A percentile compares a stretch with the other conserved stretches of the same genome.
Evolutionary conservation across 64 coral and sea anemone genomes (phyloP).

Genomic region (Cladopsammia gracilis): DNA sequence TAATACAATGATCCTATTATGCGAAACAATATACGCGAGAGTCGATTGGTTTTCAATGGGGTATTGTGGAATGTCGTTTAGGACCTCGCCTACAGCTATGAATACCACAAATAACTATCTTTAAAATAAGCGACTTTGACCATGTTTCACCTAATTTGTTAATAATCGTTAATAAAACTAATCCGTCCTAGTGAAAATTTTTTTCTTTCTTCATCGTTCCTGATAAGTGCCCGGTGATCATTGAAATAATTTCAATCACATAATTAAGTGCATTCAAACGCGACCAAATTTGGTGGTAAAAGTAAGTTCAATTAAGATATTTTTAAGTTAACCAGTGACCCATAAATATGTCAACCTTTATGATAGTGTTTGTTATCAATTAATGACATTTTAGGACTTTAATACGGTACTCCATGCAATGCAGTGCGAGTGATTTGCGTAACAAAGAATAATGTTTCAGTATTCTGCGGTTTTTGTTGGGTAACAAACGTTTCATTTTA

Average conservation of each 20-base stretch:
- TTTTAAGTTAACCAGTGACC: background rate
- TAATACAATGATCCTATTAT: conserved; percentile 43
- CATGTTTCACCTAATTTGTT: conserved; percentile 4
- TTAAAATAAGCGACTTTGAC: background rate
- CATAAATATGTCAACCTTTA: background rate
- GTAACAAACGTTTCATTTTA: too few relatives aligned
- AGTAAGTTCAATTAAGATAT: background rate
- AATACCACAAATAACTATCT: conserved; percentile 4
- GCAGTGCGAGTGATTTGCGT: background rate
- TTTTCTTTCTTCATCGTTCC: background rate
- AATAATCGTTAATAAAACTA: background rate
- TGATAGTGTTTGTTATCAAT: background rate
- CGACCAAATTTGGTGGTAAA: background rate
- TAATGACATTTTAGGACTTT: background rate
- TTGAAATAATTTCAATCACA: too few relatives aligned
- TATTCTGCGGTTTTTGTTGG: too few relatives aligned
- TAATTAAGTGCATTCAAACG: too few relatives aligned
- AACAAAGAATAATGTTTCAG: background rate
- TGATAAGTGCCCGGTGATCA: too few relatives aligned
- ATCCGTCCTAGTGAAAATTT: background rate
- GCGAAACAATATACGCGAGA: background rate
- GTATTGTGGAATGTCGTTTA: background rate
- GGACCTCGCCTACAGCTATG: background rate
- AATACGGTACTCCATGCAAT: too few relatives aligned
- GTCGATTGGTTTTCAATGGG: background rate